Base-by-base conservation (phyloP, 2,113 vertebrate genomes). In the Stictonetta naevosa region DNA sequence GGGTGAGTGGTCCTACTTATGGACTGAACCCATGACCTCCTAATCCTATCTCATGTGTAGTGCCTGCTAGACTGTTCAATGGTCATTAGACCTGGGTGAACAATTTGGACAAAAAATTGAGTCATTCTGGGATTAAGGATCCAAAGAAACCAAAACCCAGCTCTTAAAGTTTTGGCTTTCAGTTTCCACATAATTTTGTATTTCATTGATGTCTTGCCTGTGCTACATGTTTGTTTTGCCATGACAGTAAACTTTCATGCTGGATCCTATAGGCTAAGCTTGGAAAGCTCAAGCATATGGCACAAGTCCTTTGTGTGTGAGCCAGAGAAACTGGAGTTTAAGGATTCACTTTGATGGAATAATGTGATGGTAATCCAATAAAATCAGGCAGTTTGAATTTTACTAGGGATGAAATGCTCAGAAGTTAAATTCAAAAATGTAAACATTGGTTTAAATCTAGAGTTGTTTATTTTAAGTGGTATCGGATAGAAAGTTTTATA, bases 1-100 rank as follows among this genome's bases (percentile, higher is more conserved):
- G 95, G 96, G 85, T 96, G 95, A 97, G 95, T 52, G 87, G 96
- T 93, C 95, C 88, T 96, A 12, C 91, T 95, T 92, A 95, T 17
- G 2, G 94, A 86, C 94, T 97, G 95, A 97, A 97, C 97, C 96
- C 88, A 79, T 97, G 97, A 98, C 97, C 97, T 92, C 71, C 91
- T 97, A 97, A 97, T 98, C 97, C 97, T 38, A 89, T 90, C 67
- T 94, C 92, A 92, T 97, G 92, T 96, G 85, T 93, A 96, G 75
- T 92, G 96, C 94, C 95, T 96, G 92, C 77, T 83, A 91, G 92
- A 95, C 34, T 93, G 89, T 83, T 97, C 96, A 97, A 93, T 94
- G 93, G 89, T 90, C 96, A 97, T 98, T 97, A 97, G 94, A 95
- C 90, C 73, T 84, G 95, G 89, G 87, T 95, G 97, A 97, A 88